Base-by-base conservation (phyloP, 1,140 invertebrate genomes). In the Drosophila navojoa region DNA sequence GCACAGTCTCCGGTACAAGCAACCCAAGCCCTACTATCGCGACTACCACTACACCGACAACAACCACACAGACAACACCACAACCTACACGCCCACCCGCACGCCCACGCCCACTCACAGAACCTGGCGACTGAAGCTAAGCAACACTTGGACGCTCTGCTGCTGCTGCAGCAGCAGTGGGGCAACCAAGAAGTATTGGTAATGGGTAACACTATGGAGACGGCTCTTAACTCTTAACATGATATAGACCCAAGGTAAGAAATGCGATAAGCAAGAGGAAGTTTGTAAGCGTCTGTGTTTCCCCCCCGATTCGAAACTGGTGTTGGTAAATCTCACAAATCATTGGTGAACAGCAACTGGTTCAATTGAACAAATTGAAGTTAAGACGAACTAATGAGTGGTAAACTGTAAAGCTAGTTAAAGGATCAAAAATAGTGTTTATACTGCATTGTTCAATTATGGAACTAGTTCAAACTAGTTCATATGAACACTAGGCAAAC, bases 161-260 rank as follows among this genome's bases (percentile, higher is more conserved):
- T 89, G 84, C 54, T 89, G 84, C 62, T 59, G 70, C 77, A 84
- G 49, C 77, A 80, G 49, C 40, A 42, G 52, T n/a, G 71, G 70
- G 27, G 49, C 27, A 32, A 77, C 77, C 60, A 67, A 76, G 38
- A 84, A 80, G n/a, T 79, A 49, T 77, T 84, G 84, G 80, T 90
- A 90, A 81, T 32, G 52, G 82, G 71, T 68, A 11, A 16, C 32
- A 22, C 32, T 35, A 13, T 32, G 47, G 61, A 66, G 47, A 60
- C 55, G 75, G 70, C 76, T 75, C 57, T 53, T 69, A 44, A 44
- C 16, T 57, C 15, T 29, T 58, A 57, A 69, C 60, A 77, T 89
- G 84, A 85, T 89, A 77, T 76, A 71, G 71, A 80, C 71, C 73
- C 63, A 81, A 87, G 82, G 82, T 87, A 87, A 87, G 81, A 70